A percentile compares a stretch with the other conserved stretches of the same genome.
Conservation (phyloP, 2,888 invertebrate genomes). For the Oscheius sp. region DNA sequence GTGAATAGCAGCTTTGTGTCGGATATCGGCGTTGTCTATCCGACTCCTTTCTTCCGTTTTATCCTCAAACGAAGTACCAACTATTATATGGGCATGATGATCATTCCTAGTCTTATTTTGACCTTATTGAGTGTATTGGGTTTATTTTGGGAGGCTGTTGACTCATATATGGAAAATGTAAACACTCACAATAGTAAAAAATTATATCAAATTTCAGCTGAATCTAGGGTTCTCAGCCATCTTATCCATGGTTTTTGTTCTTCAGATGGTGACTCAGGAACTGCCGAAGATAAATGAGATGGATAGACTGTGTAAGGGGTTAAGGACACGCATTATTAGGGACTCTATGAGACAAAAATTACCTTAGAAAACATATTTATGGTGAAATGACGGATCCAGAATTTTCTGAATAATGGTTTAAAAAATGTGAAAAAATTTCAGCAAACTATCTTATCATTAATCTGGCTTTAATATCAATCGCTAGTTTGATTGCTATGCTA, state of each 20-base stretch:
- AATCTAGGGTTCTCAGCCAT: conserved; percentile 13
- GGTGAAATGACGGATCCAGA: too few relatives aligned
- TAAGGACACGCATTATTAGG: not conserved
- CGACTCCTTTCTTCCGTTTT: not conserved
- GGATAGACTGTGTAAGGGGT: not conserved
- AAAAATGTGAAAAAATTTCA: not conserved
- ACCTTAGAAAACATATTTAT: too few relatives aligned
- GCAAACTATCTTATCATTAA: not conserved
- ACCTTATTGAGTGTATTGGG: not conserved
- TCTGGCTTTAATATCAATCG: not conserved
- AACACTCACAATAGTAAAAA: not conserved
- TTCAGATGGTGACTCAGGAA: conserved; percentile 22
- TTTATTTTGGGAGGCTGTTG: conserved; percentile 5
- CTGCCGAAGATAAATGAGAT: not conserved
- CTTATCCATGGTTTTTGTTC: conserved; percentile 12
- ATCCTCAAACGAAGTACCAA: not conserved
- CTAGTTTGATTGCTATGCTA: not conserved
- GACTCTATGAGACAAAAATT: not conserved
- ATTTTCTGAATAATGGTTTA: not conserved
- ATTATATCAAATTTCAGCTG: not conserved
- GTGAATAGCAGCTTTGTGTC: not conserved
- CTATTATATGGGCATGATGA: conserved; percentile 1
- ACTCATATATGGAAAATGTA: not conserved
- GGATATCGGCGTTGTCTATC: not conserved
- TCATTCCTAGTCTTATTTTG: conserved; percentile 5